These are phyloP conservation scores for Sylvia atricapilla DNA, from an alignment of 2,113 vertebrate genomes.

Conservation along the genomic window DNA sequence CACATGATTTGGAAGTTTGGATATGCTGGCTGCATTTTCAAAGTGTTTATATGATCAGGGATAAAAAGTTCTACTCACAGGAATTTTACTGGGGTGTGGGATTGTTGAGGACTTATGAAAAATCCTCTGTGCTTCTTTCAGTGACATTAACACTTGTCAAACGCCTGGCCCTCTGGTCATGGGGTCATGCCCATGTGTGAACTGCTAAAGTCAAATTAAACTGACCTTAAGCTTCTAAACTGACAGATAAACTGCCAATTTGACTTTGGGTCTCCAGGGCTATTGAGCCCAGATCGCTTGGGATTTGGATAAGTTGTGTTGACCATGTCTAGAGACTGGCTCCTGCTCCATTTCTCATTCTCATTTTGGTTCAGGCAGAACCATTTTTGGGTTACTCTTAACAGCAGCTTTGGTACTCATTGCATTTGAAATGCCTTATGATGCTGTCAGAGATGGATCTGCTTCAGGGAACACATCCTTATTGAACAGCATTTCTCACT, in stretches of 20 bases:
- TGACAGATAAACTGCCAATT: fast-evolving
- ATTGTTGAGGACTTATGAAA: background rate
- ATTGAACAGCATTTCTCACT: background rate
- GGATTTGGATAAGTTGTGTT: background rate
- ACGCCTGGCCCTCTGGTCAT: background rate
- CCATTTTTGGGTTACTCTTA: background rate
- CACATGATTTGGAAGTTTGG: background rate
- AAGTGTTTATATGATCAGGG: background rate
- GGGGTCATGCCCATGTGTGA: background rate
- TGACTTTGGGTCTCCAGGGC: fast-evolving
- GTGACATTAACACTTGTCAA: background rate
- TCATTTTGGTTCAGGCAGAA: background rate
- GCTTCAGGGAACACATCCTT: background rate
- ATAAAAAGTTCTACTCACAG: background rate
- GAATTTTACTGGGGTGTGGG: fast-evolving
- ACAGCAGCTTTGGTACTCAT: background rate
- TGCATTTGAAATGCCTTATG: background rate
- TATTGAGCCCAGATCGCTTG: background rate
- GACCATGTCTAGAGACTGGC: background rate
- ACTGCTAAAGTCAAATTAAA: background rate
- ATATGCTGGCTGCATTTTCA: background rate
- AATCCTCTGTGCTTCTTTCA: background rate
- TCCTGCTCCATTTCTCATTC: background rate
- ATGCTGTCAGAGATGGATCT: fast-evolving
- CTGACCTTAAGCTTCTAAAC: background rate